Conservation (phyloP, 2,888 invertebrate genomes). For the Coleophora deauratella region DNA sequence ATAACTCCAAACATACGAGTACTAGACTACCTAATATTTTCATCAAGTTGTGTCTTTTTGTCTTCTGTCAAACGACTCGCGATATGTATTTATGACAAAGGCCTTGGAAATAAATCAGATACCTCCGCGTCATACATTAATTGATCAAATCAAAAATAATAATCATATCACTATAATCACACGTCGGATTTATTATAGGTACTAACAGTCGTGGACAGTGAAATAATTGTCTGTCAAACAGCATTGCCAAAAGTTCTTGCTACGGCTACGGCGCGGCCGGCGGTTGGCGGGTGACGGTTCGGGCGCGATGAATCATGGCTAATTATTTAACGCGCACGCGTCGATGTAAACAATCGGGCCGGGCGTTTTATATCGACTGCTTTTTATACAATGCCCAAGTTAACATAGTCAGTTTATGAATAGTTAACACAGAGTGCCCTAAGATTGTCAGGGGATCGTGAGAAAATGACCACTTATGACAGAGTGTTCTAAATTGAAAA, state of each 20-base stretch:
- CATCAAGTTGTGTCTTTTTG: too few relatives aligned
- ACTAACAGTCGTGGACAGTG: conserved; percentile 60
- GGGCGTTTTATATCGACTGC: conserved; percentile 19
- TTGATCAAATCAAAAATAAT: background rate
- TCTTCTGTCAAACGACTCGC: too few relatives aligned
- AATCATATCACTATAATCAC: conserved; percentile 31
- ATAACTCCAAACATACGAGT: too few relatives aligned
- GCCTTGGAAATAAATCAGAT: background rate
- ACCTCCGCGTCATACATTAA: background rate
- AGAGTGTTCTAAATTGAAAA: too few relatives aligned
- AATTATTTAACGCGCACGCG: conserved; percentile 58
- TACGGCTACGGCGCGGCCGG: conserved; percentile 33
- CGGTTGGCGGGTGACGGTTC: conserved; percentile 52
- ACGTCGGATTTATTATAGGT: conserved; percentile 49
- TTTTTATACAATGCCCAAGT: too few relatives aligned
- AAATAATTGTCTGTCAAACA: conserved; percentile 66
- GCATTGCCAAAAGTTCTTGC: conserved; percentile 62
- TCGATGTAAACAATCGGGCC: conserved; percentile 1
- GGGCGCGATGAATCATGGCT: conserved; percentile 59
- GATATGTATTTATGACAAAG: too few relatives aligned
- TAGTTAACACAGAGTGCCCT: too few relatives aligned
- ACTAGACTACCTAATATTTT: too few relatives aligned
- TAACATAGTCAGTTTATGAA: too few relatives aligned
- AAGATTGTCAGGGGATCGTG: too few relatives aligned
- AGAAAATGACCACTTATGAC: too few relatives aligned